Evolutionary conservation across 2,113 vertebrate genomes (phyloP).

Genomic region (Butorides virescens): DNA sequence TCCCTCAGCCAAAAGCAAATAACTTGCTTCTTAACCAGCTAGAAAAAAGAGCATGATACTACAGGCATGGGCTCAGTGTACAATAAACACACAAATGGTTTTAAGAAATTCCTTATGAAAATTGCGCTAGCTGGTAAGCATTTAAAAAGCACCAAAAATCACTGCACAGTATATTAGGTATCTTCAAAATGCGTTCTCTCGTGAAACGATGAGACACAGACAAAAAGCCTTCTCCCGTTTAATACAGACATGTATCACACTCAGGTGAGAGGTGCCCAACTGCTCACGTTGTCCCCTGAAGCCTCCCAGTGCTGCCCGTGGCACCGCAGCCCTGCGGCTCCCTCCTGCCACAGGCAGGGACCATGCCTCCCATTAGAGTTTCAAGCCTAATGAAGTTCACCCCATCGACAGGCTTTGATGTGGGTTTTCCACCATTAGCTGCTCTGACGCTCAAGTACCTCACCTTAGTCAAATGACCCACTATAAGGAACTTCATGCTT

Average conservation of each 20-base stretch:
- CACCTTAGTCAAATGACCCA: neutral
- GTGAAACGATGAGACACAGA: rapidly evolving
- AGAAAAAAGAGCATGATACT: conserved; percentile 49
- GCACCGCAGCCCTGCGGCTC: neutral
- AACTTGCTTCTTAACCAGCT: conserved; percentile 61
- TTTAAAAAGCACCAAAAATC: neutral
- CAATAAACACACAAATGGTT: conserved; percentile 26
- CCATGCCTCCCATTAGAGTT: neutral
- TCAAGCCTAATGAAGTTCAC: neutral
- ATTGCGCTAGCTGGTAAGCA: neutral
- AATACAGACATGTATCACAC: rapidly evolving
- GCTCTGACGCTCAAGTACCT: neutral
- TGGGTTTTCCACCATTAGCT: neutral
- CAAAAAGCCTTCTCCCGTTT: neutral
- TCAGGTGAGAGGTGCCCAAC: neutral
- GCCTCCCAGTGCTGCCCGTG: neutral
- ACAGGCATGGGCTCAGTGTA: conserved; percentile 17
- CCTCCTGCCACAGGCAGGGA: neutral
- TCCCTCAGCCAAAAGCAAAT: conserved; percentile 59
- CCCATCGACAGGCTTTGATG: neutral
- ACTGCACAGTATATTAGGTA: neutral
- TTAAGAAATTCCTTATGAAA: neutral
- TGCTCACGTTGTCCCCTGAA: neutral
- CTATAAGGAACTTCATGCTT: neutral
- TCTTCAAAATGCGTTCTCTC: neutral